phyloP scores from a whole-genome alignment of 2,888 invertebrate genomes.

The Muscina levida region DNA sequence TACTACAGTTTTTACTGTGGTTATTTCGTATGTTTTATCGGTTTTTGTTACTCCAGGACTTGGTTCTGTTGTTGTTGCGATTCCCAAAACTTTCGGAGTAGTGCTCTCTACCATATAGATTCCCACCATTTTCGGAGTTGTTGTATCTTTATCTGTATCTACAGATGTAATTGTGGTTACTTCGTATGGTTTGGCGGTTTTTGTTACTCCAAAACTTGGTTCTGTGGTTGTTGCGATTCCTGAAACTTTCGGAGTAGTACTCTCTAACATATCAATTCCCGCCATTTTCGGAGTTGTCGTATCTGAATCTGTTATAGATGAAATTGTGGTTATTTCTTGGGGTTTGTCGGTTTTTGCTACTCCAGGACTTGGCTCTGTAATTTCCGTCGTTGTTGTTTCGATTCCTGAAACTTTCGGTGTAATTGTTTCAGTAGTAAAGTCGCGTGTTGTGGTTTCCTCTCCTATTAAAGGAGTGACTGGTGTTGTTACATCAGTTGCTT shows the following conservation, averaged over 20 bases:
- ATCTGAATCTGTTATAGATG: neutral
- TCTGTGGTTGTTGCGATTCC: too few relatives aligned
- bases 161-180: neutral
- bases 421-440: neutral
- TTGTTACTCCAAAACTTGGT: too few relatives aligned
- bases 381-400: neutral
- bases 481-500: neutral
- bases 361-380: too few relatives aligned
- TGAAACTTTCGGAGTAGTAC: neutral
- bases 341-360: too few relatives aligned
- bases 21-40: constrained; percentile 29
- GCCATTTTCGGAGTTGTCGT: constrained; percentile 11
- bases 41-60: too few relatives aligned
- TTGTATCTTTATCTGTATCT: too few relatives aligned
- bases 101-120: constrained; percentile 16
- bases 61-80: too few relatives aligned
- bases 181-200: too few relatives aligned
- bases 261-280: neutral
- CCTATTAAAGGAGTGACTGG: too few relatives aligned
- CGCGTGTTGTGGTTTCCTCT: constrained; percentile 10
- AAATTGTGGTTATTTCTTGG: too few relatives aligned
- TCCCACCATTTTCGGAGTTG: neutral
- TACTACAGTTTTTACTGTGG: neutral
- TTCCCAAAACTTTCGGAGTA: constrained; percentile 6
- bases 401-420: too few relatives aligned